Evolutionary conservation across 2,888 invertebrate genomes (phyloP).

Genomic region (Tetheella fluctuosa): DNA sequence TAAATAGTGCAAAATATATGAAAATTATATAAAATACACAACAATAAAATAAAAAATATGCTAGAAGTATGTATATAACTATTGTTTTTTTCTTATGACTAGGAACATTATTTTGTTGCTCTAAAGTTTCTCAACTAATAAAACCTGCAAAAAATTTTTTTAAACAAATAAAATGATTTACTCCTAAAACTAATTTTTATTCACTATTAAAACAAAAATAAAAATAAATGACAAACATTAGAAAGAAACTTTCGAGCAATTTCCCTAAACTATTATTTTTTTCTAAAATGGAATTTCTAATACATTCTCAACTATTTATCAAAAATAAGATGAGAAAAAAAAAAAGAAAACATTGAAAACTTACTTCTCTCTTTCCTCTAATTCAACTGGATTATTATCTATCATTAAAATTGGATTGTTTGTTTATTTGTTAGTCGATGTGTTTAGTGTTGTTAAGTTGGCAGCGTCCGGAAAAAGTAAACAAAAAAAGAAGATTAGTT

Average conservation of each 20-base stretch:
- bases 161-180: background rate
- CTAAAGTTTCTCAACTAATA: background rate
- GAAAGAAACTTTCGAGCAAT: conserved; percentile 7
- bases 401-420: conserved; percentile 48
- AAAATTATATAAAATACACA: background rate
- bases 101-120: conserved; percentile 6
- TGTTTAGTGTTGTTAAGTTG: conserved; percentile 75
- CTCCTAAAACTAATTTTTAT: background rate
- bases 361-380: conserved; percentile 95
- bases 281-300: conserved; percentile 20
- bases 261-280: background rate
- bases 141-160: background rate
- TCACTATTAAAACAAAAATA: conserved; percentile 11
- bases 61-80: background rate
- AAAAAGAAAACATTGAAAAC: conserved; percentile 63
- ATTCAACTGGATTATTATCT: conserved; percentile 92
- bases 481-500: conserved; percentile 57
- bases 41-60: background rate
- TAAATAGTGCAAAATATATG: background rate
- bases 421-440: conserved; percentile 67
- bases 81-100: background rate
- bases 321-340: conserved; percentile 16
- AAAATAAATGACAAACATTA: conserved; percentile 8
- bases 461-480: conserved; percentile 79
- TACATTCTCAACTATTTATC: conserved; percentile 1